phyloP scores from a whole-genome alignment of 2,797 vertebrate species.

The Silurus aristotelis region DNA sequence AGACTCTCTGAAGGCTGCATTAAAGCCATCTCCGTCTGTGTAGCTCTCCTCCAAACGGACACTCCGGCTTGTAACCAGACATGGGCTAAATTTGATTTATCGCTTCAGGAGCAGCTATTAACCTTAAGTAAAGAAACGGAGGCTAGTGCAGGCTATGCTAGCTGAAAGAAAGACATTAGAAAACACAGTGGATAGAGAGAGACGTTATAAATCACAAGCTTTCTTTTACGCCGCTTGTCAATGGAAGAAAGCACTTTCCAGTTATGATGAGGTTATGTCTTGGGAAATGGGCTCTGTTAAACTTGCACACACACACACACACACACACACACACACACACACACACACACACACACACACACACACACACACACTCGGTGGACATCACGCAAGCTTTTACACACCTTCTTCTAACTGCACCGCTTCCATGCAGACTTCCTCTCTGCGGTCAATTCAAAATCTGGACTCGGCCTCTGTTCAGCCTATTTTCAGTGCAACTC shows the following conservation, averaged over 20 bases:
- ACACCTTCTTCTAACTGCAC: slow-evolving; percentile 48
- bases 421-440: slow-evolving; percentile 54
- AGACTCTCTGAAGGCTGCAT: not conserved
- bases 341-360: slow-evolving; percentile 35
- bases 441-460: slow-evolving; percentile 36
- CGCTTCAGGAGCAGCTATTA: slow-evolving; percentile 40
- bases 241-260: slow-evolving; percentile 35
- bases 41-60: slow-evolving; percentile 27
- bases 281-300: slow-evolving; percentile 39
- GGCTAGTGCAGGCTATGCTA: slow-evolving; percentile 43
- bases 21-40: not conserved
- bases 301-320: not conserved
- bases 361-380: slow-evolving; percentile 24
- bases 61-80: slow-evolving; percentile 3
- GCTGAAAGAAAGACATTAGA: slow-evolving; percentile 41
- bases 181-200: slow-evolving; percentile 20
- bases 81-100: slow-evolving; percentile 42
- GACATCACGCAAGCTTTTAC: slow-evolving; percentile 18
- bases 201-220: slow-evolving; percentile 28
- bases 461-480: slow-evolving; percentile 56
- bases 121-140: slow-evolving; percentile 48
- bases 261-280: slow-evolving; percentile 42
- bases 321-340: not conserved
- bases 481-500: slow-evolving; percentile 77
- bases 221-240: slow-evolving; percentile 38